Base-by-base conservation (phyloP, 2,113 vertebrate species). In the Mirounga angustirostris region DNA sequence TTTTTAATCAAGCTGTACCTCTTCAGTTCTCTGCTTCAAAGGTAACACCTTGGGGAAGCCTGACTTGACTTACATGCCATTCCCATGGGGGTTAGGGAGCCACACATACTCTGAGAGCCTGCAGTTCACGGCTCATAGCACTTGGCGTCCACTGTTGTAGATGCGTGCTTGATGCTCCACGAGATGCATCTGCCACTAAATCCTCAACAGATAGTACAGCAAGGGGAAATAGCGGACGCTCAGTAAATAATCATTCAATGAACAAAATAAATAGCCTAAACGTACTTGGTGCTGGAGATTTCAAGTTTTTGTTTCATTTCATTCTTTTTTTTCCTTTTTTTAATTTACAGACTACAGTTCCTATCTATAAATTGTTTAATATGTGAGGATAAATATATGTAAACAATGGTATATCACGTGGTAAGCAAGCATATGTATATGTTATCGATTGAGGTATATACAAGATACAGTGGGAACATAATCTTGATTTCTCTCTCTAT, bases 141-240 rank as follows among this genome's bases (percentile, higher is more conserved):
- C 7, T 10, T n/a, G 7, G 22, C 2, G 0, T 5, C 24, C 28
- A 7, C 36, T 33, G 2, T 14, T 14, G 22, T 1, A 52, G 61
- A 79, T 19, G n/a, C 1, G 1, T 19, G 7, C 14, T 22, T 67
- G 43, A 21, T 6, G 56, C 14, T 50, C 13, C 71, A 4, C 10
- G 18, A 56, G 33, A 36, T 2, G 0, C 28, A 54, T 15, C 89
- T 80, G 40, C 76, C 26, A n/a, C 58, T 9, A 6, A 56, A 40
- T 43, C 40, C 7, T 40, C 22, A 59, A 61, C 4, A 69, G 21
- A 69, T 13, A 71, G 15, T 65, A 22, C 59, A 88, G 36, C 13
- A 33, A 46, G 52, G 4, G 9, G 5, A 50, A 36, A 36, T 10
- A 46, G 52, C 16, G 46, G 56, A 40, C 15, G 33, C 11, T 50